A percentile compares a stretch with the other conserved stretches of the same genome.
Conservation (phyloP, 2,888 invertebrate genomes). For the Cancer borealis region DNA sequence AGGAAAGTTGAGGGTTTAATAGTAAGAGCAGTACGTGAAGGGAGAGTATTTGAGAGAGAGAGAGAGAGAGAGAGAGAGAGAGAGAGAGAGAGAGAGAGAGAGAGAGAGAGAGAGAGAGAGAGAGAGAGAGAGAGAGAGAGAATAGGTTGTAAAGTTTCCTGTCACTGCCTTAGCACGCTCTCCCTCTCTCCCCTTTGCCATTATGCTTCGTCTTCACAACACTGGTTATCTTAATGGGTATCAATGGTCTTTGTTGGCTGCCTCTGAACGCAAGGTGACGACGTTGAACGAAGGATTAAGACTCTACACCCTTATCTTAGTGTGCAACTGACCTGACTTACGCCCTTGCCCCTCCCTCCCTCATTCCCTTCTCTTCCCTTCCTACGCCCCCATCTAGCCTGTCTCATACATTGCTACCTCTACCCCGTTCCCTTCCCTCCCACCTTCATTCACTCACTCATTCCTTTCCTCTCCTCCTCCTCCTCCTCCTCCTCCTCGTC, state of each 20-base stretch:
- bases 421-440: neutral
- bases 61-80: neutral
- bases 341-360: neutral
- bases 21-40: neutral
- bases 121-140: conserved; percentile 36
- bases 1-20: neutral
- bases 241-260: conserved; percentile 60
- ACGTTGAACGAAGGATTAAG: conserved; percentile 46
- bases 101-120: neutral
- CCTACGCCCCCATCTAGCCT: neutral
- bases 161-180: conserved; percentile 31
- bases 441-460: conserved; percentile 17
- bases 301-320: neutral
- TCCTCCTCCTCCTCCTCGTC: neutral
- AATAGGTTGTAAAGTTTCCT: neutral
- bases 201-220: conserved; percentile 60
- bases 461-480: neutral
- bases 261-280: conserved; percentile 51
- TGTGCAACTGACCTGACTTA: conserved; percentile 18
- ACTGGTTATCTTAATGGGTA: conserved; percentile 66
- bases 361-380: neutral
- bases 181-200: neutral
- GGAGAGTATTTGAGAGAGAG: neutral
- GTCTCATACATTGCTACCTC: conserved; percentile 25
- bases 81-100: neutral